A percentile compares a stretch with the other conserved stretches of the same genome.
These are phyloP conservation scores for Channallabes apus DNA, from an alignment of 2,797 vertebrate genomes.

Conservation along the genomic window DNA sequence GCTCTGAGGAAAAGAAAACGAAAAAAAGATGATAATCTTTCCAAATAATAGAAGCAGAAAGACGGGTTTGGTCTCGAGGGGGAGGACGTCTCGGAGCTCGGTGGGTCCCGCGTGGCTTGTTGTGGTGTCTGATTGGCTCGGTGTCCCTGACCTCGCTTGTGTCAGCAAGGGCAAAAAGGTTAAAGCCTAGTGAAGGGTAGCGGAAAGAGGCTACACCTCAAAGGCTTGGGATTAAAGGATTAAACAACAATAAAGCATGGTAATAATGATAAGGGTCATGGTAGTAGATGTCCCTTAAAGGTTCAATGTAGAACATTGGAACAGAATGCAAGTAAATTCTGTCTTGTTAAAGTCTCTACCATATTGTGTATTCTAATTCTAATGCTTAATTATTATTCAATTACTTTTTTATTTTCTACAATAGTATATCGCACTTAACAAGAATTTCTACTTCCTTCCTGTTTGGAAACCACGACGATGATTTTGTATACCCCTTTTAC, in stretches of 20 bases:
- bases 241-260: not conserved
- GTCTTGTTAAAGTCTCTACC: not conserved
- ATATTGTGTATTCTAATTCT: not conserved
- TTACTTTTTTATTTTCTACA: not conserved
- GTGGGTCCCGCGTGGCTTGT: not conserved
- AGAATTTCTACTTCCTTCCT: not conserved
- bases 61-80: not conserved
- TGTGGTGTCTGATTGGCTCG: not conserved
- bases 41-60: slow-evolving; percentile 7
- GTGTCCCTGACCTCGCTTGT: not conserved
- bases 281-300: not conserved
- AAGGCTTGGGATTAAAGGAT: slow-evolving; percentile 18
- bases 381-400: not conserved
- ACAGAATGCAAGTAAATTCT: not conserved
- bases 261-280: not conserved
- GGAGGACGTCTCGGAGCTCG: not conserved
- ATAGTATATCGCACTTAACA: not conserved
- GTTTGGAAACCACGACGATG: not conserved
- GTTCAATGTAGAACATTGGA: not conserved
- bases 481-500: not conserved
- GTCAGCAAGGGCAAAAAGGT: not conserved
- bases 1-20: no score
- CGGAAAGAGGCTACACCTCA: not conserved
- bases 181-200: not conserved
- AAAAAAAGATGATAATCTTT: slow-evolving; percentile 1